Conservation (phyloP, 2,888 invertebrate species). For the Xestoiulus laeticollis region DNA sequence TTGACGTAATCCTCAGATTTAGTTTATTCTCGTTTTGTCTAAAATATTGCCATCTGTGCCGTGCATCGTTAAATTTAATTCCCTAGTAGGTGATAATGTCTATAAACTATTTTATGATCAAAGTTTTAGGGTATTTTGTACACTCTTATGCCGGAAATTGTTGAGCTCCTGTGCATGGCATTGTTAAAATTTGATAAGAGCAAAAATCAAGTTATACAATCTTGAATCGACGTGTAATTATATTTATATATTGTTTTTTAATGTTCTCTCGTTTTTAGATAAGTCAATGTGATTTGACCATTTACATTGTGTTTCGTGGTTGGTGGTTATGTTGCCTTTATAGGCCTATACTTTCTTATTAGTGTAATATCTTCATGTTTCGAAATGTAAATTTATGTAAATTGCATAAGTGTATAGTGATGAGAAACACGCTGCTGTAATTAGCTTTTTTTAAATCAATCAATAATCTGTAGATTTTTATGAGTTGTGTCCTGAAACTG, state of each 20-base stretch:
- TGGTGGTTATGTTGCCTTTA: neutral
- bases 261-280: neutral
- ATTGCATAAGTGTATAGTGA: neutral
- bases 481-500: too few species aligned
- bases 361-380: neutral
- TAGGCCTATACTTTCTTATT: neutral
- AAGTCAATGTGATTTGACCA: neutral
- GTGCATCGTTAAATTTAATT: neutral
- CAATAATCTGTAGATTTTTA: neutral
- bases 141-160: neutral
- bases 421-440: neutral
- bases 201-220: neutral
- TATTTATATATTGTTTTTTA: too few species aligned
- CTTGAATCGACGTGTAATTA: neutral
- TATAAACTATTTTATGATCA: neutral
- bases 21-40: neutral
- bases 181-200: neutral
- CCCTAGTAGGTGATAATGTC: neutral
- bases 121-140: too few species aligned
- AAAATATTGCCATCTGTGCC: neutral
- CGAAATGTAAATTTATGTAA: neutral
- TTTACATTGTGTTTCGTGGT: neutral
- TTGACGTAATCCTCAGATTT: neutral
- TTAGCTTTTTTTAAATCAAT: neutral
- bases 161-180: neutral